phyloP scores from a whole-genome alignment of 2,113 vertebrate genomes.

The Regulus satrapa region DNA sequence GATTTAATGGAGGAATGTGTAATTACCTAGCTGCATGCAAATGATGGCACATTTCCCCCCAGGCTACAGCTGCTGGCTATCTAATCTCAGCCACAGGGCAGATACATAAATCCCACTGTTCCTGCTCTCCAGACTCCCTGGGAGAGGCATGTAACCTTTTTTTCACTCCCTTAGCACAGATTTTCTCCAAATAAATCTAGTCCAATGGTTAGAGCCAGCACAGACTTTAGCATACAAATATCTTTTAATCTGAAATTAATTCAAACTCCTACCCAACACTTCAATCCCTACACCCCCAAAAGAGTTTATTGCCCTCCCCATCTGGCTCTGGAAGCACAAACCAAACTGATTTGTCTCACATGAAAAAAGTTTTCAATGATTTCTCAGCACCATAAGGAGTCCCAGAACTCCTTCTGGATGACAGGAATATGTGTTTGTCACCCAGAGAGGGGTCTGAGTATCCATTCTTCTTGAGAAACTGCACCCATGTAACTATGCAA shows the following conservation, averaged over 20 bases:
- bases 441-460: not conserved
- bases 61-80: slow-evolving; percentile 9
- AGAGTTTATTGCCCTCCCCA: not conserved
- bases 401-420: not conserved
- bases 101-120: slow-evolving; percentile 14
- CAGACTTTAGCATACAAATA: not conserved
- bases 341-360: rapidly evolving
- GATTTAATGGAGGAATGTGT: slow-evolving; percentile 27
- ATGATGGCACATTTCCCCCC: not conserved
- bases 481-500: rapidly evolving
- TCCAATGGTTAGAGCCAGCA: not conserved
- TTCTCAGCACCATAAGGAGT: not conserved
- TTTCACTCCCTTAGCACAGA: not conserved
- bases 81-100: slow-evolving; percentile 15
- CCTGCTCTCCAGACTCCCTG: not conserved
- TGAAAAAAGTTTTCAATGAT: not conserved
- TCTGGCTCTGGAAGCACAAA: not conserved
- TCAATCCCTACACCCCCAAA: not conserved
- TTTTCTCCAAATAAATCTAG: not conserved
- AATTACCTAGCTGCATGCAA: slow-evolving; percentile 52
- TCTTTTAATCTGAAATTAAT: slow-evolving; percentile 14
- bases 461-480: not conserved
- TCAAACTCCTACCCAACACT: not conserved
- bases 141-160: not conserved
- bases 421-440: not conserved